A percentile compares a stretch with the other conserved stretches of the same genome.
Evolutionary conservation across 2,113 vertebrate species (phyloP).

Genomic region (Otocyon megalotis): DNA sequence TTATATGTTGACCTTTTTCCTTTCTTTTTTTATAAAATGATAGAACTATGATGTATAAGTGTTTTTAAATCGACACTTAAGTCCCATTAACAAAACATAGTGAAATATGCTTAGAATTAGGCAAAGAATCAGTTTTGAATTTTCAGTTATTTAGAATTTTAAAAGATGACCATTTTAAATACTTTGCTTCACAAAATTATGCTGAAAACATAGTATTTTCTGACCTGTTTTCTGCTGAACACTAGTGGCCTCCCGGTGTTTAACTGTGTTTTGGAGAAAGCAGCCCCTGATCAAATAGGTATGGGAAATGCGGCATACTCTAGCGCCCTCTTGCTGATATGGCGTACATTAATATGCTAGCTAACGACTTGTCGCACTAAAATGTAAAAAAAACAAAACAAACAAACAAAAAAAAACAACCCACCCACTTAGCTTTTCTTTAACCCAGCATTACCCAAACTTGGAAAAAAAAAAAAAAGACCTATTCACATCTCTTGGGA

Average conservation of each 20-base stretch:
- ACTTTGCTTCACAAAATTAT: constrained; percentile 45
- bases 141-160: constrained; percentile 34
- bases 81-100: constrained; percentile 44
- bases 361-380: background rate
- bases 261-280: constrained; percentile 54
- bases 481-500: constrained; percentile 50
- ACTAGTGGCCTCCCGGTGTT: background rate
- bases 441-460: constrained; percentile 50
- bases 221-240: constrained; percentile 17
- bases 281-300: constrained; percentile 10
- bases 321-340: constrained; percentile 52
- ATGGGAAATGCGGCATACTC: constrained; percentile 26
- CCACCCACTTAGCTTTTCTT: background rate
- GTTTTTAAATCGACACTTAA: constrained; percentile 45
- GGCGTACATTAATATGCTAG: constrained; percentile 32
- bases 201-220: background rate
- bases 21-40: constrained; percentile 32
- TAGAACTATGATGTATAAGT: background rate
- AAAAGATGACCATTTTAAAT: constrained; percentile 28
- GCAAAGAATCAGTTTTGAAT: constrained; percentile 33
- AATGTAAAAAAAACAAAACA: background rate
- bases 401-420: background rate
- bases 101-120: constrained; percentile 26
- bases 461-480: background rate
- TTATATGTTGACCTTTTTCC: constrained; percentile 12